Percentiles rank a stretch among this genome's conserved stretches.
These are phyloP conservation scores for Artibeus jamaicensis DNA, from an alignment of 2,797 vertebrate species.

Conservation along the genomic window DNA sequence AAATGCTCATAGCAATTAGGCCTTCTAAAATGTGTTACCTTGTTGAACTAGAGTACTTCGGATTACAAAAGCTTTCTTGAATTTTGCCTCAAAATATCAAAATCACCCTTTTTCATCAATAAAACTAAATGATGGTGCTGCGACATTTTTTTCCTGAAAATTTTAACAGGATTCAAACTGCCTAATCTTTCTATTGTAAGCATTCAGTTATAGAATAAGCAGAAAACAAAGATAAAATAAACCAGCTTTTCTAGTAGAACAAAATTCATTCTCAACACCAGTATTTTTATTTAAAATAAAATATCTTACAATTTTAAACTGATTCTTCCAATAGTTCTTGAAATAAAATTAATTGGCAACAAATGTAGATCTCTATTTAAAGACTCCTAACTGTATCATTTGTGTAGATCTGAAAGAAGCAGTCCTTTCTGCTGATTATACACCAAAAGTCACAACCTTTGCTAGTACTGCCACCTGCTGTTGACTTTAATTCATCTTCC, in stretches of 20 bases:
- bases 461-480: conserved; percentile 79
- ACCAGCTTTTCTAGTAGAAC: not conserved
- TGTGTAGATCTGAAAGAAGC: not conserved
- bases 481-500: conserved; percentile 51
- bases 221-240: not conserved
- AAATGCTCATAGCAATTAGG: conserved; percentile 58
- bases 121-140: not conserved
- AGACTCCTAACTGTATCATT: not conserved
- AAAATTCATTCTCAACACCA: conserved; percentile 12
- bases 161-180: not conserved
- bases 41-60: not conserved
- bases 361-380: conserved; percentile 39
- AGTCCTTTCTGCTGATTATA: not conserved
- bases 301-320: not conserved
- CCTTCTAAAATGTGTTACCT: conserved; percentile 29
- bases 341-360: conserved; percentile 42
- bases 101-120: not conserved
- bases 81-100: conserved; percentile 16
- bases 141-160: conserved; percentile 6
- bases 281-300: conserved; percentile 6
- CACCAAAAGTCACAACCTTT: conserved; percentile 50
- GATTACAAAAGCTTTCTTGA: conserved; percentile 17
- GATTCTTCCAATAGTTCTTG: conserved; percentile 5
- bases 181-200: not conserved
- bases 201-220: not conserved